Conservation (phyloP, 2,888 invertebrate species). For the Amphipyra berbera region DNA sequence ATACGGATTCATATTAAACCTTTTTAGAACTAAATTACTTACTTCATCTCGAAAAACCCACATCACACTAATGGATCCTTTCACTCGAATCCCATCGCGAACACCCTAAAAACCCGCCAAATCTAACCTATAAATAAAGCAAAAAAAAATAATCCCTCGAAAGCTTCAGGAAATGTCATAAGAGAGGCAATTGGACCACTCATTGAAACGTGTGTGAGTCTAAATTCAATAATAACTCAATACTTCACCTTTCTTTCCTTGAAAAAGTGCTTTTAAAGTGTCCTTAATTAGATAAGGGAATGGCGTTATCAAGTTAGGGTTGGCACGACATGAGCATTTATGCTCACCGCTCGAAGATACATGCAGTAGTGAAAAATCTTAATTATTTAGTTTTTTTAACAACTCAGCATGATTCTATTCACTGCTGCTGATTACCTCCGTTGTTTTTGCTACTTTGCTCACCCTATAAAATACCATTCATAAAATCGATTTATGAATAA, state of each 20-base stretch:
- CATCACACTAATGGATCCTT: constrained; percentile 54
- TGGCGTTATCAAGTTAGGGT: constrained; percentile 44
- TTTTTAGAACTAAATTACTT: constrained; percentile 12
- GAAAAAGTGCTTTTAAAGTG: constrained; percentile 60
- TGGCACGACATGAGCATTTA: constrained; percentile 6
- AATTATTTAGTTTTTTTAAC: no score
- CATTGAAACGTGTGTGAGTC: constrained; percentile 68
- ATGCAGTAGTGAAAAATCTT: no score
- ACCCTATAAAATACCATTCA: no score
- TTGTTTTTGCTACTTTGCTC: no score
- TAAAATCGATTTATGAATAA: no score
- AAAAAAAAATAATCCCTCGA: constrained; percentile 48
- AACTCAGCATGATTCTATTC: no score
- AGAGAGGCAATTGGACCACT: constrained; percentile 67
- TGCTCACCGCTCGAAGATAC: not conserved
- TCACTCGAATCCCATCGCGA: constrained; percentile 22
- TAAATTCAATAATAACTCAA: constrained; percentile 76
- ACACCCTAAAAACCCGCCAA: constrained; percentile 31
- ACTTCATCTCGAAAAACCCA: constrained; percentile 13
- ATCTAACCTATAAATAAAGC: constrained; percentile 32
- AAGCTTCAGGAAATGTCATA: constrained; percentile 57
- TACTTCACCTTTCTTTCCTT: constrained; percentile 48
- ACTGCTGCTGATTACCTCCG: no score
- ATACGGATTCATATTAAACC: not conserved
- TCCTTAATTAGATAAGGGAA: constrained; percentile 65